Base-by-base conservation (phyloP, 2,797 vertebrate species). In the Arctocebus calabarensis region DNA sequence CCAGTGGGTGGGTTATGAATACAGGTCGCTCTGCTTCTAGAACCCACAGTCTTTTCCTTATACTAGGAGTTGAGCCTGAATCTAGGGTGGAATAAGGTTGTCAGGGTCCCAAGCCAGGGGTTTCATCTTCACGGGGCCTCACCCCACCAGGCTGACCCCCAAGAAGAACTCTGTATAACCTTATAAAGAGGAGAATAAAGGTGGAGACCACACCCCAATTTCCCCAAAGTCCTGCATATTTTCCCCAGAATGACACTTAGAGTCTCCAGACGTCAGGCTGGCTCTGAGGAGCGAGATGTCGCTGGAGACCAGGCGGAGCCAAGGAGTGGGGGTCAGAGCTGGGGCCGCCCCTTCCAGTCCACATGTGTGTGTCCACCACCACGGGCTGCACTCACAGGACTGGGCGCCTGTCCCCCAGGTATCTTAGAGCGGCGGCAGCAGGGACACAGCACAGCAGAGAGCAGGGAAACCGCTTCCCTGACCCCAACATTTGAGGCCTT, bases 271-370 rank as follows among this genome's bases (percentile, higher is more conserved):
- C 43, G 20, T 27, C 3, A 1, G 57, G 66, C 17, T 34, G 29
- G 37, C 34, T 57, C 61, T 2, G 5, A 70, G 68, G 48, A 90
- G 25, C 37, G 5, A 40, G 40, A 40, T 40, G 40, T 5, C 40
- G 40, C 40, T 40, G 40, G 40, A 40, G 5, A 40, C 48, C 2
- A 22, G 75, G n/a, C 55, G n/a, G 52, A 55, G 32, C 9, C 8
- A 2, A 71, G 34, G 34, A 70, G 23, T 8, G 2, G 52, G 23
- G 48, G 13, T 0, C 0, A 34, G 57, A 52, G 19, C 1, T 45
- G 13, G 19, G 57, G 43, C 48, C 48, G 29, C 34, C 11, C 32
- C 68, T 43, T 9, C 62, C 64, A 17, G 59, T 92, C 64, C 16
- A 0, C 2, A n/a, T 57, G 0, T n/a, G 1, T 2, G 27, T 9